Conservation (phyloP, 1,140 invertebrate genomes). For the Apis mellifera region Amel_HAv3.1 CM009932.2:8131501-8132000, state of each 20-base stretch:
- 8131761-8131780: not conserved
- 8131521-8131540: slow-evolving; percentile 58
- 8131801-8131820: not conserved
- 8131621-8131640: not conserved
- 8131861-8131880: not conserved
- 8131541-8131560: slow-evolving; percentile 32
- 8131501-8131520: slow-evolving; percentile 44
- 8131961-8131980: not conserved
- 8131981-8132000: not conserved
- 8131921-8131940: not conserved
- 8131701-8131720: not conserved
- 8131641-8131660: not conserved
- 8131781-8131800: not conserved
- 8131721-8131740: not conserved
- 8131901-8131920: not conserved
- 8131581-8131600: slow-evolving; percentile 7
- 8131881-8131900: not conserved
- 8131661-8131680: not conserved
- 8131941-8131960: not conserved
- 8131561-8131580: slow-evolving; percentile 8
- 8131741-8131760: not conserved
- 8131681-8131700: not conserved
- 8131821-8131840: not conserved
- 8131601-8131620: not conserved
- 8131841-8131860: not conserved